phyloP scores from a whole-genome alignment of 1,140 invertebrate genomes.

The Temnothorax curvispinosus region DNA sequence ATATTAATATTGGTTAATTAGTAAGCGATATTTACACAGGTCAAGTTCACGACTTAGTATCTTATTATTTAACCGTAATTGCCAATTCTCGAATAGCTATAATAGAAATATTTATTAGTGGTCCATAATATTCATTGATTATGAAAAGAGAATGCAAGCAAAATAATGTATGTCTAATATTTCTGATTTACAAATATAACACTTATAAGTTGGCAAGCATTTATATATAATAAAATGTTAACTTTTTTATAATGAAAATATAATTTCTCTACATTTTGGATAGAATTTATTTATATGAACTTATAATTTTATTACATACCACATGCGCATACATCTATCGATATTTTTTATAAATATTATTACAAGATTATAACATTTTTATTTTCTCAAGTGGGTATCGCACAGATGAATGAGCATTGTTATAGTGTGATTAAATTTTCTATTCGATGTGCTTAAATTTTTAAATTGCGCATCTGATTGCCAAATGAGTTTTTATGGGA shows the following conservation, averaged over 20 bases:
- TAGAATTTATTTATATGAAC: background rate
- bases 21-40: too few species aligned
- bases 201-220: background rate
- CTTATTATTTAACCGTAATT: too few species aligned
- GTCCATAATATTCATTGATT: too few species aligned
- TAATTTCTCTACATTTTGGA: background rate
- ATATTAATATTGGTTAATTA: background rate
- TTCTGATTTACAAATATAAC: background rate
- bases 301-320: background rate
- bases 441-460: background rate
- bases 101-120: too few species aligned
- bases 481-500: slow-evolving; percentile 18
- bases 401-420: background rate
- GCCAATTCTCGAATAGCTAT: too few species aligned
- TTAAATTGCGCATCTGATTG: background rate
- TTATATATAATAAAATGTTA: background rate
- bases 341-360: slow-evolving; percentile 9
- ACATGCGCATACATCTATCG: background rate
- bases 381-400: background rate
- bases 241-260: background rate
- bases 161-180: too few species aligned
- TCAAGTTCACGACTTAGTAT: too few species aligned
- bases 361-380: background rate
- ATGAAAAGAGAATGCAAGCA: too few species aligned
- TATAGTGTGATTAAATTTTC: background rate